Evolutionary conservation across 1,140 invertebrate species (phyloP).

Genomic region (Archivesica marissinica): DNA sequence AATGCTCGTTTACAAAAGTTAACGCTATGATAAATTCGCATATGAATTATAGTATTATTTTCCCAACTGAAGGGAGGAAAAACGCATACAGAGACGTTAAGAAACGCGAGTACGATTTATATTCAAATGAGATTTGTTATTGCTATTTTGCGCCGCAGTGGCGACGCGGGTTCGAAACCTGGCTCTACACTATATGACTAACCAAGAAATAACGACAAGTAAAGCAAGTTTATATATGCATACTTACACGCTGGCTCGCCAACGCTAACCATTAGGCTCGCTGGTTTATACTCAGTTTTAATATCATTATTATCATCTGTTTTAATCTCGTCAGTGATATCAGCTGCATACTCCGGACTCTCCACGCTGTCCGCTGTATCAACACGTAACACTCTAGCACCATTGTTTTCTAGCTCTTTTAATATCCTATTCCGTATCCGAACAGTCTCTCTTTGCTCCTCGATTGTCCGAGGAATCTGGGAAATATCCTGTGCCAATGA

Average conservation of each 20-base stretch:
- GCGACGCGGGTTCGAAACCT: too few relatives aligned
- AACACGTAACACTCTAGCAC: neutral
- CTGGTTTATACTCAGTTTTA: neutral
- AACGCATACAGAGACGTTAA: too few relatives aligned
- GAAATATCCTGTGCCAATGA: constrained; percentile 3
- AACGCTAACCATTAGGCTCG: neutral
- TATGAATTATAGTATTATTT: too few relatives aligned
- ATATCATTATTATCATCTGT: neutral
- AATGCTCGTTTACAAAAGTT: too few relatives aligned
- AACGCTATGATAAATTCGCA: too few relatives aligned
- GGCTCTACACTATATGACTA: too few relatives aligned
- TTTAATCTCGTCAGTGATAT: neutral
- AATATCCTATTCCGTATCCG: constrained; percentile 3
- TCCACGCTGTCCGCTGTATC: neutral
- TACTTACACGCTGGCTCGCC: constrained; percentile 11
- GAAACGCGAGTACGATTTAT: too few relatives aligned
- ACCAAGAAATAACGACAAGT: too few relatives aligned
- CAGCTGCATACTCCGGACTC: neutral
- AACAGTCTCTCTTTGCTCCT: neutral
- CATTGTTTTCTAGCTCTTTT: constrained; percentile 22
- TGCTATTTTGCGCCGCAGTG: too few relatives aligned
- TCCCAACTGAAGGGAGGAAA: too few relatives aligned
- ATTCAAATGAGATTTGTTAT: too few relatives aligned
- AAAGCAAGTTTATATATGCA: too few relatives aligned
- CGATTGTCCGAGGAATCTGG: neutral